Evolutionary conservation across 92 coral and sea anemone species (phyloP).

Genomic region (Epizoanthus scotinus): DNA sequence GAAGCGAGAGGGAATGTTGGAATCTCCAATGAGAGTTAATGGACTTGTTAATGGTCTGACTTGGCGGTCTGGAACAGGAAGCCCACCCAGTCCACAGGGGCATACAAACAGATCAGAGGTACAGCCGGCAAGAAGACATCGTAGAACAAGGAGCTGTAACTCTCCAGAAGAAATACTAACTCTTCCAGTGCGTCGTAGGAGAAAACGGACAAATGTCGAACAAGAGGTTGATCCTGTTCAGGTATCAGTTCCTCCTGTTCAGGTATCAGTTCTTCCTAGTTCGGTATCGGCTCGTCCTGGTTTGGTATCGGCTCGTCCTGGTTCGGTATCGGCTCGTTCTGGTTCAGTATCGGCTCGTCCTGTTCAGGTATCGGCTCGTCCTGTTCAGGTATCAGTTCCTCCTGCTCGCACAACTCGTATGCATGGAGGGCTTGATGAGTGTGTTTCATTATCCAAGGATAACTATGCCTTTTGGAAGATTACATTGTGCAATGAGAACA

Average conservation of each 20-base stretch:
- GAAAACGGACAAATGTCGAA: neutral
- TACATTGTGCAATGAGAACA: slow-evolving; percentile 2
- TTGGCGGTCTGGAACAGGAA: slow-evolving; percentile 14
- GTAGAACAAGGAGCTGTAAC: neutral
- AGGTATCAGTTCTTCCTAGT: neutral
- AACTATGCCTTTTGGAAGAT: slow-evolving; percentile 43
- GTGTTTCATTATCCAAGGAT: slow-evolving; percentile 32
- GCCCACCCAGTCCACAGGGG: slow-evolving; percentile 1
- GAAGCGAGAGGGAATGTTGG: neutral
- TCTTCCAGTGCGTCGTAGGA: neutral
- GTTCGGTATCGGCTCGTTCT: too few relatives aligned
- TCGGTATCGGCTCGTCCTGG: neutral
- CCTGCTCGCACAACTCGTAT: slow-evolving; percentile 32
- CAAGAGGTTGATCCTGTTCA: too few relatives aligned
- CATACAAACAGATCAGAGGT: neutral
- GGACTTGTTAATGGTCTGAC: slow-evolving; percentile 29
- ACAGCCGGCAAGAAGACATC: neutral
- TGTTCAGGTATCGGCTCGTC: too few relatives aligned
- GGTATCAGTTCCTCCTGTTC: neutral
- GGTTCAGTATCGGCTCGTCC: too few relatives aligned
- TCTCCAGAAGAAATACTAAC: neutral
- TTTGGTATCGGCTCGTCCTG: too few relatives aligned
- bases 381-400: neutral
- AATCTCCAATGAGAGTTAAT: slow-evolving; percentile 22
- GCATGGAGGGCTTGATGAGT: slow-evolving; percentile 23